phyloP scores from a whole-genome alignment of 2,888 invertebrate genomes.

The Ceramica pisi region DNA sequence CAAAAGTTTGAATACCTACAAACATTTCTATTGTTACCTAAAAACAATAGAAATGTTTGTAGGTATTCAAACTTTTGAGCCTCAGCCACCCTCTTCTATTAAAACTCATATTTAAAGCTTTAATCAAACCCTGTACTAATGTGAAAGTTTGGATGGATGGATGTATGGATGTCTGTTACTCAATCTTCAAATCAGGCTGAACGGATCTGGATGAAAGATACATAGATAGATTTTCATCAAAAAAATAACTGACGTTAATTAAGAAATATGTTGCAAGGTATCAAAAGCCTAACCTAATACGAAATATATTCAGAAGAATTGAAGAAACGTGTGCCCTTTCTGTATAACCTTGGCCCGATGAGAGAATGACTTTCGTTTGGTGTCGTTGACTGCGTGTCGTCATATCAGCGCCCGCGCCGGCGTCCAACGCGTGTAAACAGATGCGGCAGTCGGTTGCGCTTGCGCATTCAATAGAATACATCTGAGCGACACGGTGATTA shows the following conservation, averaged over 20 bases:
- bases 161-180: too few relatives aligned
- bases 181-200: too few relatives aligned
- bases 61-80: not conserved
- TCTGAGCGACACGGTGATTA: slow-evolving; percentile 49
- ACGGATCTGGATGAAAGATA: too few relatives aligned
- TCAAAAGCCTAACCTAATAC: slow-evolving; percentile 30
- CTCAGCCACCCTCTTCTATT: too few relatives aligned
- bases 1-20: not conserved
- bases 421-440: slow-evolving; percentile 43
- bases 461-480: slow-evolving; percentile 44
- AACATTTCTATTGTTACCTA: too few relatives aligned
- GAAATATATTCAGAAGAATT: slow-evolving; percentile 35
- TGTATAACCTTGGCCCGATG: slow-evolving; percentile 74
- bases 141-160: too few relatives aligned
- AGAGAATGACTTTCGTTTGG: slow-evolving; percentile 72
- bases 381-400: slow-evolving; percentile 62
- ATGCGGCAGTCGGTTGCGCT: slow-evolving; percentile 49
- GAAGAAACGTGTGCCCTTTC: slow-evolving; percentile 64
- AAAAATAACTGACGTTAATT: not conserved
- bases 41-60: too few relatives aligned
- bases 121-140: too few relatives aligned
- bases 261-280: not conserved
- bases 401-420: slow-evolving; percentile 10
- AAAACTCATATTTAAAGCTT: too few relatives aligned
- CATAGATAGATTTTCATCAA: too few relatives aligned